Evolutionary conservation across 1,140 invertebrate genomes (phyloP), one percentile per base, ranked within the genome.

Genomic region (Drosophila takahashii): DNA sequence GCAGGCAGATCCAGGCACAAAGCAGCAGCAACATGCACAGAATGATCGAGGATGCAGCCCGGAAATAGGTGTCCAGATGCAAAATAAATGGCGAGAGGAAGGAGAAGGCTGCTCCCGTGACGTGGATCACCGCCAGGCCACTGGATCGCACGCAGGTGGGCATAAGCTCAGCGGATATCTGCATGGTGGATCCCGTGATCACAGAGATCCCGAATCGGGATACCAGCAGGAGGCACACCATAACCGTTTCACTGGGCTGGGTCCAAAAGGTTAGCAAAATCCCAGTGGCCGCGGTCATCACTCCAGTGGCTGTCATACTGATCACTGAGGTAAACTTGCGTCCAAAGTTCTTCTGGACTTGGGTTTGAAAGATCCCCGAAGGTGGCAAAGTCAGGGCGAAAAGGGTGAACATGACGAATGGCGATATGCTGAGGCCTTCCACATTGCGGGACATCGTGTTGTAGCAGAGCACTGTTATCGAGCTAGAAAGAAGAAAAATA

Each of bases 91-190:
- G 89, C n/a, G 89, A 80, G 0, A 91, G 36, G n/a, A 90, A 79
- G 4, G 87, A 90, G 10, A 69, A 92, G 0, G 93, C 93, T 65
- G 94, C 94, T 6, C 93, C 94, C 10, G 92, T 91, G 18, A 94
- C 92, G 65, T 94, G 94, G 2, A 94, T 90, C 5, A 92, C 86
- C 0, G 92, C 93, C 32, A 94, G 86, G n/a, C 93, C 93, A 77
- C 94, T 93, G 1, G 93, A 94, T 44, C 95, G 91, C 6, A 95
- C 93, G 11, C 93, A 93, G 3, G 95, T 95, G 7, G 95, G 95
- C 58, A 95, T 93, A 10, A 95, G 83, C 76, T 96, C 95, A 0
- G 94, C 93, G 11, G 94, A 94, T 69, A 95, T 95, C 59, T 94
- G 93, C 70, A 95, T 81, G 77, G 93, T 85, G 4, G 95, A 93